Percentiles rank a stretch among this genome's conserved stretches.
phyloP scores from a whole-genome alignment of 2,888 invertebrate genomes.

The Spialia ferax region DNA sequence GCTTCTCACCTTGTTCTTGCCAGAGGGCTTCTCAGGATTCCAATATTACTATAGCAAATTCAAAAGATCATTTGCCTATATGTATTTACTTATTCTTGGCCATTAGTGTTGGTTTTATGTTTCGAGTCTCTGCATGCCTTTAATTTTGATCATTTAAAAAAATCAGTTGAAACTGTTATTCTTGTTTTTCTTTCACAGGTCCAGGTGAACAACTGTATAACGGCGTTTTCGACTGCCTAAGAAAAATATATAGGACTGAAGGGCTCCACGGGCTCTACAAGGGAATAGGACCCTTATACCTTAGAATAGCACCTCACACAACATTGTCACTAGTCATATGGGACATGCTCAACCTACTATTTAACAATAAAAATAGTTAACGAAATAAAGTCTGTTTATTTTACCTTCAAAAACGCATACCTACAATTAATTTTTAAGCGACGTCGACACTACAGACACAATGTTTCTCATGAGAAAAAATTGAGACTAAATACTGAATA shows the following conservation, averaged over 20 bases:
- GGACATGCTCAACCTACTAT: slow-evolving; percentile 84
- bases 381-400: slow-evolving; percentile 15
- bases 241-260: slow-evolving; percentile 92
- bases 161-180: not conserved
- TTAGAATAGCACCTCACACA: slow-evolving; percentile 93
- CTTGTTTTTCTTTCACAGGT: slow-evolving; percentile 69
- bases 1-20: no score
- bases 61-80: no score
- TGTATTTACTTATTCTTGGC: no score
- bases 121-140: no score
- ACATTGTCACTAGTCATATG: slow-evolving; percentile 92
- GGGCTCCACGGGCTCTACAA: slow-evolving; percentile 93
- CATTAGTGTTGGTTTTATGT: no score
- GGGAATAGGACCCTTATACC: slow-evolving; percentile 91
- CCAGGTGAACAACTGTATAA: slow-evolving; percentile 90
- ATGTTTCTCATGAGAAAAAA: not conserved
- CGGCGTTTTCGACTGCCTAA: slow-evolving; percentile 91
- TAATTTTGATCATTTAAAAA: no score
- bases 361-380: slow-evolving; percentile 64
- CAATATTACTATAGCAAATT: no score
- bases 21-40: no score
- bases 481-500: not conserved
- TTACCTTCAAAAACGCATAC: not conserved
- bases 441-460: not conserved
- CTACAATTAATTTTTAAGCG: not conserved